A percentile compares a stretch with the other conserved stretches of the same genome.
These are phyloP conservation scores for Sphaeridia pumilis DNA, from an alignment of 2,888 invertebrate genomes.

Conservation along the genomic window DNA sequence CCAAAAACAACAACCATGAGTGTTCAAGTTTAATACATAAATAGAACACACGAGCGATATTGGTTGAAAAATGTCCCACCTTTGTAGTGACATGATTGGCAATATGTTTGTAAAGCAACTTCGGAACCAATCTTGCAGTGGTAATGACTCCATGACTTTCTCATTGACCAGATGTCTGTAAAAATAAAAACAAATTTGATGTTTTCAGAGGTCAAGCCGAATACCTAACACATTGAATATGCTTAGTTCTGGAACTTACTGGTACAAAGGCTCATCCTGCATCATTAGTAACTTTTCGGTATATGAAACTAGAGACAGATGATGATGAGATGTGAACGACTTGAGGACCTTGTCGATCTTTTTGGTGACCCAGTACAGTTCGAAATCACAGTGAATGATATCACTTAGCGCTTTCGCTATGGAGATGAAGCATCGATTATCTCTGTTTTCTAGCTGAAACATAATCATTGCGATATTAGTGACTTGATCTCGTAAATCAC, in stretches of 20 bases:
- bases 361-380: conserved; percentile 72
- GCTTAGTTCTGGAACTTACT: conserved; percentile 42
- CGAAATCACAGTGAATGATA: conserved; percentile 60
- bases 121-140: conserved; percentile 65
- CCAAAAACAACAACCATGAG: too few species aligned
- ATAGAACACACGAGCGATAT: too few species aligned
- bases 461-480: background rate
- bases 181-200: too few species aligned
- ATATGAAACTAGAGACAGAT: conserved; percentile 54
- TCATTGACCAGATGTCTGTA: conserved; percentile 56
- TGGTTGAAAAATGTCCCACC: too few species aligned
- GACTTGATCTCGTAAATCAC: background rate
- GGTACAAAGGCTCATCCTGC: conserved; percentile 61
- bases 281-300: conserved; percentile 58
- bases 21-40: too few species aligned
- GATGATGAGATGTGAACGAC: conserved; percentile 53
- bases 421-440: conserved; percentile 47
- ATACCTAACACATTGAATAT: too few species aligned
- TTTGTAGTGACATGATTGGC: conserved; percentile 62
- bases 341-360: conserved; percentile 59
- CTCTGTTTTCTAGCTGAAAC: conserved; percentile 41
- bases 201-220: too few species aligned
- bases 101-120: conserved; percentile 72
- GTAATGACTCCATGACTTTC: conserved; percentile 52
- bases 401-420: conserved; percentile 59